Base-by-base conservation (phyloP, 2,797 vertebrate species). In the Myripristis jacobus region DNA sequence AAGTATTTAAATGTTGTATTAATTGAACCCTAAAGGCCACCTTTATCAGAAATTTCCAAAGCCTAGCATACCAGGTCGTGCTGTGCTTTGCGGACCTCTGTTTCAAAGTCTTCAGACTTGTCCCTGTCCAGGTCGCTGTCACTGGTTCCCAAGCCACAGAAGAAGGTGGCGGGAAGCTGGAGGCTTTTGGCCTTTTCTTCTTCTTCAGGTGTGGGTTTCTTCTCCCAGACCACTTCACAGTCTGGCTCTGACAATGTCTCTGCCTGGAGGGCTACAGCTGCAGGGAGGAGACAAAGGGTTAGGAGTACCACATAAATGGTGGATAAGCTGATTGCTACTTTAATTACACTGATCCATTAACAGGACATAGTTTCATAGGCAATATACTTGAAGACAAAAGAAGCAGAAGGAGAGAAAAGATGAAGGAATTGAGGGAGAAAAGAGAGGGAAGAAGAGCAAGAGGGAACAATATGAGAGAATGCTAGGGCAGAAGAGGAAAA, bases 41-140 rank as follows among this genome's bases (percentile, higher is more conserved):
- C 41, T 15, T 16, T 43, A 16, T 4, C 16, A 43, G 41, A n/a
- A 12, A 0, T 16, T 43, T 3, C 16, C 41, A 41, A 15, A 43
- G 15, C 16, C 15, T 15, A 5, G 6, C 2, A 69, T 89, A 94
- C 94, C 91, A 93, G 81, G 41, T 84, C 87, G 71, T 85, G 80
- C 48, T 94, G 90, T 44, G 92, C 93, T 88, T 95, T 95, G 60
- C 78, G 93, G 81, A 95, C 76, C 84, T 97, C 96, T 6, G 93
- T 90, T n/a, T 95, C 94, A 70, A 94, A 94, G 81, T 96, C 94
- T 50, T 97, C 95, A 0, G 74, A 68, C 78, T 90, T 92, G 59
- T 95, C 95, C 16, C 82, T 92, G 74, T 97, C 96, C 0, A 91
- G 81, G 81, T 97, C 95, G 0, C 93, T 94, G 77, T 96, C 95